Evolutionary conservation across 2,888 invertebrate species (phyloP), one percentile per base, ranked within the genome.

Genomic region (Drosophila bunnanda): DNA sequence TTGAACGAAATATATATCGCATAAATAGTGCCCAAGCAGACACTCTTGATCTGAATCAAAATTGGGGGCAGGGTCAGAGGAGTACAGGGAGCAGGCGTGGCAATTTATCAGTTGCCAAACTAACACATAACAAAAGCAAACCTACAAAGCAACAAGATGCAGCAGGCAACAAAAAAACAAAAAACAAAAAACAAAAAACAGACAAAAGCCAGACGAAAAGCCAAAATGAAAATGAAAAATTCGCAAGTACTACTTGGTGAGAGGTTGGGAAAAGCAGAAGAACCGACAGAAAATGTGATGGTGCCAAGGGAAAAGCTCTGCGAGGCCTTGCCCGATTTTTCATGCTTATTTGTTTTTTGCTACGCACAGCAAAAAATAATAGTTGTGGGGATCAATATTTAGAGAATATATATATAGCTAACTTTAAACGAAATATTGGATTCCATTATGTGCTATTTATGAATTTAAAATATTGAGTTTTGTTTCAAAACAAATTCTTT

Each of bases 21-120:
- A 54, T 36, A n/a, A 38, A 30, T 20, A 48, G 46, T n/a, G 60
- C 20, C 15, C n/a, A n/a, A 25, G 44, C 38, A 13, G 25, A 13
- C 30, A 32, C 39, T 38, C 61, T 60, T 41, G 61, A 25, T 61
- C 25, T 25, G 34, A 41, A 28, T 32, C 17, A 48, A 46, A 62
- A 81, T 64, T 43, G 52, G 58, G 80, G 62, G 62, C 80, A 85
- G 61, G 88, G 88, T 82, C 77, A 73, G 64, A n/a, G 66, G 20
- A 30, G 53, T 20, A 15, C 15, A 20, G 36, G 20, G 41, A n/a
- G 72, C 59, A n/a, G 72, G 67, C 72, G 59, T 48, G 65, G 44
- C 73, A 85, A 81, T 85, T 82, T 85, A 85, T 81, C 88, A 81
- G 82, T 59, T 59, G 85, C 85, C 80, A 88, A 43, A 43, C 64